These are phyloP conservation scores for Tetramorium parvispinum DNA, from an alignment of 1,140 invertebrate species.

Conservation along the genomic window DNA sequence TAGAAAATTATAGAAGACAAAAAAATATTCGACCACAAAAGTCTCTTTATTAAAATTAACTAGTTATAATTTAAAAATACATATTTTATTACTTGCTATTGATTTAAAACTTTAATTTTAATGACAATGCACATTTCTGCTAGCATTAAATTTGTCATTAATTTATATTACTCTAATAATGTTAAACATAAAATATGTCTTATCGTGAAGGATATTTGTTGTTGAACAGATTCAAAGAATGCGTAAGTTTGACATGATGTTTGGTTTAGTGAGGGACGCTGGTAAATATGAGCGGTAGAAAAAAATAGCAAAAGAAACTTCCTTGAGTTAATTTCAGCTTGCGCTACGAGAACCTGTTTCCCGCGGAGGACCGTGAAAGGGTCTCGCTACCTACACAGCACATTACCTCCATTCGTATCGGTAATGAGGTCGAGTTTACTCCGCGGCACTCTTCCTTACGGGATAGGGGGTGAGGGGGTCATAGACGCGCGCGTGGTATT, in stretches of 20 bases:
- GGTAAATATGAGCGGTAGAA: conserved; percentile 5
- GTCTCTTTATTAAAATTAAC: neutral
- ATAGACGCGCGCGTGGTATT: conserved; percentile 72
- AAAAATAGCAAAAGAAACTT: conserved; percentile 45
- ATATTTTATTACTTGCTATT: neutral
- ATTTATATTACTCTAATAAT: too few species aligned
- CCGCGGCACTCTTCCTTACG: conserved; percentile 34
- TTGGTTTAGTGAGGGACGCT: conserved; percentile 32
- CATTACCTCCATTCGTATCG: conserved; percentile 77
- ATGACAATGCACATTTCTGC: neutral
- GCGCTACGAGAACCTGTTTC: conserved; percentile 36
- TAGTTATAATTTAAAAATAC: neutral
- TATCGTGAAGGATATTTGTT: neutral
- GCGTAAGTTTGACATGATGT: neutral
- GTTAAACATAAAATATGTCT: too few species aligned
- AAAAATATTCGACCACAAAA: neutral
- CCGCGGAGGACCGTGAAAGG: conserved; percentile 72
- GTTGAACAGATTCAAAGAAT: neutral
- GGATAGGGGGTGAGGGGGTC: neutral
- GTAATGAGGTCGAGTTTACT: conserved; percentile 74
- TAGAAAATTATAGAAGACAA: neutral
- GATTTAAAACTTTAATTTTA: neutral
- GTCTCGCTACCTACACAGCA: conserved; percentile 74
- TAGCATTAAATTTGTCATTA: neutral
- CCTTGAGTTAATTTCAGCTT: conserved; percentile 67